These are phyloP conservation scores for Spheniscus humboldti DNA, from an alignment of 2,797 vertebrate species.

Conservation along the genomic window DNA sequence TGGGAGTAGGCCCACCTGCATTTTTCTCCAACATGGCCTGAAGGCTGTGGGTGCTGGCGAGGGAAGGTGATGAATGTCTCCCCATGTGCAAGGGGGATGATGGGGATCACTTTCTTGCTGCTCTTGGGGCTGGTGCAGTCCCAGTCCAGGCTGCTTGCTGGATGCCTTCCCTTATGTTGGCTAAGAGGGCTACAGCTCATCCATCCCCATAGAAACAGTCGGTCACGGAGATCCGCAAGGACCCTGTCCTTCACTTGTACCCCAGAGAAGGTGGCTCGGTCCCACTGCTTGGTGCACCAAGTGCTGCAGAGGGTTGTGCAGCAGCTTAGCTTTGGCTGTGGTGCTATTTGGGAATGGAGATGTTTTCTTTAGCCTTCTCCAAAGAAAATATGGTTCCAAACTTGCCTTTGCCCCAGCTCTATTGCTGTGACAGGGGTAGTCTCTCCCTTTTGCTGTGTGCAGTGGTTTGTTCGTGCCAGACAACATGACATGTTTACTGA, in stretches of 20 bases:
- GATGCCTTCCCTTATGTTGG: neutral
- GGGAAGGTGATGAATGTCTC: neutral
- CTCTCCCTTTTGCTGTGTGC: neutral
- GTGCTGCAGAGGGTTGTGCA: neutral
- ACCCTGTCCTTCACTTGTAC: accelerated
- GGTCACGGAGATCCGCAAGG: accelerated
- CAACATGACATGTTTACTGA: neutral
- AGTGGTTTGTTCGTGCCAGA: neutral
- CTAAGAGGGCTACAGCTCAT: neutral
- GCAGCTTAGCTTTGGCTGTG: neutral
- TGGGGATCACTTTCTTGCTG: neutral
- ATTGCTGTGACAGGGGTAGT: neutral
- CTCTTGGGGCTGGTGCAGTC: neutral
- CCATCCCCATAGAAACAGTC: neutral
- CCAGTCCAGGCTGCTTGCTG: neutral
- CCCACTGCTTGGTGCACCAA: neutral
- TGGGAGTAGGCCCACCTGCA: neutral
- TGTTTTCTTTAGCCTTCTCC: neutral
- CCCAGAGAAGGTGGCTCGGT: neutral
- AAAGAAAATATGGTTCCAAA: neutral
- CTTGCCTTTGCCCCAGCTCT: neutral
- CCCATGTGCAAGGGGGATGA: no score
- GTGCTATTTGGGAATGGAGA: neutral
- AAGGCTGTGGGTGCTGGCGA: neutral
- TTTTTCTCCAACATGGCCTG: neutral